Evolutionary conservation across 2,113 vertebrate species (phyloP).

Genomic region (Rhinolophus sinicus): DNA sequence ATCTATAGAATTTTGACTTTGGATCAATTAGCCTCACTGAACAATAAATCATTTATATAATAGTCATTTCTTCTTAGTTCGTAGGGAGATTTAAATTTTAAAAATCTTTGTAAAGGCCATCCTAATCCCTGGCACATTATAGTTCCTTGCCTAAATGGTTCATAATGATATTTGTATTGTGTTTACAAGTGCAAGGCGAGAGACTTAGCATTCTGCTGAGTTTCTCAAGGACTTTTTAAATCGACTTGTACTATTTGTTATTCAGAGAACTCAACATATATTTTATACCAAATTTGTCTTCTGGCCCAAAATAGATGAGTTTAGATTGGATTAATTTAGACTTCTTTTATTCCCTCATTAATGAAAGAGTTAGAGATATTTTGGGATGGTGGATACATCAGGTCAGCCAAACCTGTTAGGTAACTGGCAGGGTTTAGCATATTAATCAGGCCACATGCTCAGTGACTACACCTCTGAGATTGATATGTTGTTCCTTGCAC

Average conservation of each 20-base stretch:
- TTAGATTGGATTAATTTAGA: not conserved
- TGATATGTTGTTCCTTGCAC: slow-evolving; percentile 46
- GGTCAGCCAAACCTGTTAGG: not conserved
- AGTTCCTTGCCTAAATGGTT: not conserved
- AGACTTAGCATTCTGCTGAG: not conserved
- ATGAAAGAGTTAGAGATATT: not conserved
- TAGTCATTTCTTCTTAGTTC: not conserved
- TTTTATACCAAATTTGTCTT: not conserved
- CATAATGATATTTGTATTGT: not conserved
- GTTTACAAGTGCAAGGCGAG: not conserved
- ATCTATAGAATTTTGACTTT: not conserved
- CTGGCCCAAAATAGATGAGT: not conserved
- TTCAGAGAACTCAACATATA: not conserved
- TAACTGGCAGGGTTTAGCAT: not conserved
- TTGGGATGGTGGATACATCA: not conserved
- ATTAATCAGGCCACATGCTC: not conserved
- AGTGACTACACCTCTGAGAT: not conserved
- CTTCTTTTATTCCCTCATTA: not conserved
- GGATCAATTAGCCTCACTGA: not conserved
- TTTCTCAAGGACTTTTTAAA: not conserved
- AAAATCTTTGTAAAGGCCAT: not conserved
- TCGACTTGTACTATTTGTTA: not conserved
- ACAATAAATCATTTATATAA: not conserved
- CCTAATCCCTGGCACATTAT: not conserved
- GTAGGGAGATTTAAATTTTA: not conserved